phyloP scores from a whole-genome alignment of 2,113 vertebrate genomes.

The Grus americana region DNA sequence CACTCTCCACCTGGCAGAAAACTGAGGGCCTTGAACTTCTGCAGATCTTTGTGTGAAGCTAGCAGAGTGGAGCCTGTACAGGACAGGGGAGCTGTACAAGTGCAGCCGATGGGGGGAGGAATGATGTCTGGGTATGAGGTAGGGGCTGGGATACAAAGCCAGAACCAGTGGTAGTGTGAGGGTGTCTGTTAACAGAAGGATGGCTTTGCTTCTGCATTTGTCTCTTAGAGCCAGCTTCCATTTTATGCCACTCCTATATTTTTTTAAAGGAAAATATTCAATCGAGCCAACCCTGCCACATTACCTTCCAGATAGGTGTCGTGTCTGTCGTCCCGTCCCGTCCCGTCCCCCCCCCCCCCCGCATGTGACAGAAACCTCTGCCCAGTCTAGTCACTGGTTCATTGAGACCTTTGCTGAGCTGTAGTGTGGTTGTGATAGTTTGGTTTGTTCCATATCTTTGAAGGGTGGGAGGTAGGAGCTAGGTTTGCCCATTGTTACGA shows the following conservation, averaged over 20 bases:
- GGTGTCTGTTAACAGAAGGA: background rate
- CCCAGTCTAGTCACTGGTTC: background rate
- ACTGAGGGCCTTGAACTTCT: background rate
- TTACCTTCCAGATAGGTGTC: background rate
- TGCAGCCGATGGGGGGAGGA: background rate
- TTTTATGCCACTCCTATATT: background rate
- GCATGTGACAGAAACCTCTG: background rate
- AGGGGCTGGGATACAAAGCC: background rate
- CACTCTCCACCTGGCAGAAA: background rate
- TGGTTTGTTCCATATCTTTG: rapidly evolving
- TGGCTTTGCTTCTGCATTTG: background rate
- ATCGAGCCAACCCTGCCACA: rapidly evolving
- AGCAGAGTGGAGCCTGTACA: rapidly evolving
- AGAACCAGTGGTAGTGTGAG: rapidly evolving
- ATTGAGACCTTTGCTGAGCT: background rate
- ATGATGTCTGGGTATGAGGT: rapidly evolving
- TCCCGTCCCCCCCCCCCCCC: too few species aligned
- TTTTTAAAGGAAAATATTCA: background rate
- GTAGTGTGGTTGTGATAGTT: rapidly evolving
- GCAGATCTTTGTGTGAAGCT: background rate
- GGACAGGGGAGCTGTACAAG: rapidly evolving
- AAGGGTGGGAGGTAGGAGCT: background rate
- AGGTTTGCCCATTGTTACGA: rapidly evolving
- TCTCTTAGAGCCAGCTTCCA: background rate
- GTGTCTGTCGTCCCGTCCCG: too few species aligned